Evolutionary conservation across 2,888 invertebrate species (phyloP).

Genomic region (Camptogramma bilineatum): DNA sequence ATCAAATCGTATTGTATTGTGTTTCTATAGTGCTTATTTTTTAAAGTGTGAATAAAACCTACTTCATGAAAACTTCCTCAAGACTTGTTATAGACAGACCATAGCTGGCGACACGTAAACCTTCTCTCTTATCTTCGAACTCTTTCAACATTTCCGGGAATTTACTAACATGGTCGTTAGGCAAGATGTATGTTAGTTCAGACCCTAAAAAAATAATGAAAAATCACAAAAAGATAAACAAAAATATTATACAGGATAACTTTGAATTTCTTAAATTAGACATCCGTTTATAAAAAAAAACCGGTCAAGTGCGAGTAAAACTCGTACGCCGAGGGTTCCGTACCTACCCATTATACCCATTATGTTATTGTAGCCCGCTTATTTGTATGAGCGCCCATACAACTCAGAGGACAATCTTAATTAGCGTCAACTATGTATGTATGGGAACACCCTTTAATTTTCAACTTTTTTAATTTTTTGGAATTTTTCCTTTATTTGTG

Average conservation of each 20-base stretch:
- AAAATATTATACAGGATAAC: not conserved
- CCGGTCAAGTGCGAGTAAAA: too few species aligned
- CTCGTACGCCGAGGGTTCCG: too few species aligned
- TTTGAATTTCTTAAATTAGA: too few species aligned
- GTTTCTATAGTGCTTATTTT: not conserved
- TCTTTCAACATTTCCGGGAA: constrained; percentile 90
- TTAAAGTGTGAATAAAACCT: constrained; percentile 48
- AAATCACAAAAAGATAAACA: not conserved
- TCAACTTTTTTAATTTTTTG: too few species aligned
- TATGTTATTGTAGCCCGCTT: too few species aligned
- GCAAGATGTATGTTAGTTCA: constrained; percentile 90
- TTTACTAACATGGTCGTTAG: constrained; percentile 85
- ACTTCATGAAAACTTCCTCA: constrained; percentile 96
- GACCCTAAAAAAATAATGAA: constrained; percentile 76
- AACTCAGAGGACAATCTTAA: too few species aligned
- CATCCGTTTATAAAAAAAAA: too few species aligned
- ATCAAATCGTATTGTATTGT: not conserved
- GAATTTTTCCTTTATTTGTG: too few species aligned
- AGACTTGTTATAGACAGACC: constrained; percentile 95
- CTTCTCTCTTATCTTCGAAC: constrained; percentile 86
- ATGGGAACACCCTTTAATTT: too few species aligned
- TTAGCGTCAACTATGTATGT: too few species aligned
- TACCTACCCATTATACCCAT: too few species aligned
- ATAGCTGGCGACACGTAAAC: constrained; percentile 89
- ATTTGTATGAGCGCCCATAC: too few species aligned